Evolutionary conservation across 2,888 invertebrate genomes (phyloP), one percentile per base, ranked within the genome.

Genomic region (Acrocera orbiculus): DNA sequence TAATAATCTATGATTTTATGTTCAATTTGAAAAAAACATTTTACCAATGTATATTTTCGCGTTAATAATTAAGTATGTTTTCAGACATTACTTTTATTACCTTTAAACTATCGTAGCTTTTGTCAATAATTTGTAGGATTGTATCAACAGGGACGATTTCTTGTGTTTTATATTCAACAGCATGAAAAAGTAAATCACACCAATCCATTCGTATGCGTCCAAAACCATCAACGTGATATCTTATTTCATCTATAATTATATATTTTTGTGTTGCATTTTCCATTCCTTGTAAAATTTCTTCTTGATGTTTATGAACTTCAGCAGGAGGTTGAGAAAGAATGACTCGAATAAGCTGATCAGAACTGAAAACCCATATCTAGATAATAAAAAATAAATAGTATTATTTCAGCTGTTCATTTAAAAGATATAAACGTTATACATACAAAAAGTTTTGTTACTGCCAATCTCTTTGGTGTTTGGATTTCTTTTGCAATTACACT

Each of bases 331-430:
- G 70, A 0, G 85, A 85, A 13, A 90, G 64, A 40, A 87, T 85
- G 39, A 92, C 75, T 37, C 82, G 70, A 37, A 87, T 80, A 31
- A 87, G 64, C 41, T 89, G 78, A 0, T 77, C 74, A 0, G 79
- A 76, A 50, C 86, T 83, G 45, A 85, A 87, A 27, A 92, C 74
- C 89, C 90, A 92, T 9, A 90, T 68, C 86, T 87, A 48, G 19
- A 40, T 37, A 34, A 27, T 5, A 16, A n/a, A 38, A 36, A 15
- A 20, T 32, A 31, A 20, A 31, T 30, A 23, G n/a, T n/a, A n/a
- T n/a, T n/a, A n/a, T n/a, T n/a, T n/a, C n/a, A 17, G 27, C 34
- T 5, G 2, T 32, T 26, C n/a, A n/a, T n/a, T n/a, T n/a, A n/a
- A n/a, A n/a, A n/a, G n/a, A n/a, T n/a, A n/a, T n/a, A 7, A 4